Evolutionary conservation across 2,113 vertebrate genomes (phyloP).

Genomic region (Rhynchomys soricoides): DNA sequence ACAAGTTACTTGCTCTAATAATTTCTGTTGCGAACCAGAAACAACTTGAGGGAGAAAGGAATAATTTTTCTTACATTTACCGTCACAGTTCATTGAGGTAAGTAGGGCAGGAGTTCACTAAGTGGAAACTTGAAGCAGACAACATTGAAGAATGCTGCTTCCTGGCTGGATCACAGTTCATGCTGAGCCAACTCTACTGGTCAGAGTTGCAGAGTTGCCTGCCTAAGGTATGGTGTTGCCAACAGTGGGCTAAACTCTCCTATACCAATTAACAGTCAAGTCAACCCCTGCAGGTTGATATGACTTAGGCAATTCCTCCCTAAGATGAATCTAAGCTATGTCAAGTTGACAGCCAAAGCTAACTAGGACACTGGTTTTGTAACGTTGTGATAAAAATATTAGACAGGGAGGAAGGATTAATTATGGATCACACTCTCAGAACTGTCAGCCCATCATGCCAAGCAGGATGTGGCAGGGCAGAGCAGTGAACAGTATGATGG

Average conservation of each 20-base stretch:
- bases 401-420: not conserved
- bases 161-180: not conserved
- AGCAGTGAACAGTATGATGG: not conserved
- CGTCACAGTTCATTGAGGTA: not conserved
- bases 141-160: not conserved
- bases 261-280: not conserved
- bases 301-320: not conserved
- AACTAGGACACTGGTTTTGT: not conserved
- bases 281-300: too few species aligned
- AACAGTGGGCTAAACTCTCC: too few species aligned
- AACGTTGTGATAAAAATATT: not conserved
- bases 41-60: not conserved
- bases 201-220: too few species aligned
- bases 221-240: not conserved
- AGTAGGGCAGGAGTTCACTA: not conserved
- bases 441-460: not conserved
- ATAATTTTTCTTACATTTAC: not conserved
- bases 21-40: not conserved
- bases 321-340: not conserved
- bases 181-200: not conserved
- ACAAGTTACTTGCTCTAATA: not conserved
- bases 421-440: not conserved
- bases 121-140: not conserved
- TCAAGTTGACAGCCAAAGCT: not conserved
- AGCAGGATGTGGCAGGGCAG: not conserved